Evolutionary conservation across 2,888 invertebrate genomes (phyloP).

Genomic region (Blera fallax): DNA sequence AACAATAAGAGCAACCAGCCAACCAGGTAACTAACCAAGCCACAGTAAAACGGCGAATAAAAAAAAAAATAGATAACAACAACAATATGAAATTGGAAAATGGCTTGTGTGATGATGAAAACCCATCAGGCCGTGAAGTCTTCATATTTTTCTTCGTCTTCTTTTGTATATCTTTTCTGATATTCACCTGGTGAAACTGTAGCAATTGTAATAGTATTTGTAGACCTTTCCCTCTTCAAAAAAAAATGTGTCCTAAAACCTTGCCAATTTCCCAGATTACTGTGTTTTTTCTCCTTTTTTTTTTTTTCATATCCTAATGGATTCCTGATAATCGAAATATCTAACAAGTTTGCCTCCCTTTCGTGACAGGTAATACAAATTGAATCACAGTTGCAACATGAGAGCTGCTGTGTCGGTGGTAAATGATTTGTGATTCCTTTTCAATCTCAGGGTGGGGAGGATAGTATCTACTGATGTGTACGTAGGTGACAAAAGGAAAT

Average conservation of each 20-base stretch:
- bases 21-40: conserved; percentile 60
- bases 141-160: conserved; percentile 41
- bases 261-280: conserved; percentile 47
- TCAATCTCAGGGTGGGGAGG: background rate
- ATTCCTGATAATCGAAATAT: conserved; percentile 36
- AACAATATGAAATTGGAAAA: conserved; percentile 66
- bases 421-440: conserved; percentile 15
- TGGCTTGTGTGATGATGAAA: conserved; percentile 64
- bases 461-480: background rate
- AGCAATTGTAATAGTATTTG: conserved; percentile 42
- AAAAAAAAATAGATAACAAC: conserved; percentile 10
- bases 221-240: conserved; percentile 40
- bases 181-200: conserved; percentile 65
- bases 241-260: conserved; percentile 13
- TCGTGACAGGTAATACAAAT: conserved; percentile 34
- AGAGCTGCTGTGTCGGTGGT: conserved; percentile 23
- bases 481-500: conserved; percentile 39
- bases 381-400: conserved; percentile 34
- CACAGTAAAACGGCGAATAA: conserved; percentile 21
- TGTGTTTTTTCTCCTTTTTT: conserved; percentile 1
- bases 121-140: conserved; percentile 66
- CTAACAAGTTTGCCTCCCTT: conserved; percentile 14
- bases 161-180: conserved; percentile 3
- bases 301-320: conserved; percentile 21
- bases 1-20: conserved; percentile 71